Evolutionary conservation across 2,113 vertebrate genomes (phyloP).

Genomic region (Phrynosoma platyrhinos): DNA sequence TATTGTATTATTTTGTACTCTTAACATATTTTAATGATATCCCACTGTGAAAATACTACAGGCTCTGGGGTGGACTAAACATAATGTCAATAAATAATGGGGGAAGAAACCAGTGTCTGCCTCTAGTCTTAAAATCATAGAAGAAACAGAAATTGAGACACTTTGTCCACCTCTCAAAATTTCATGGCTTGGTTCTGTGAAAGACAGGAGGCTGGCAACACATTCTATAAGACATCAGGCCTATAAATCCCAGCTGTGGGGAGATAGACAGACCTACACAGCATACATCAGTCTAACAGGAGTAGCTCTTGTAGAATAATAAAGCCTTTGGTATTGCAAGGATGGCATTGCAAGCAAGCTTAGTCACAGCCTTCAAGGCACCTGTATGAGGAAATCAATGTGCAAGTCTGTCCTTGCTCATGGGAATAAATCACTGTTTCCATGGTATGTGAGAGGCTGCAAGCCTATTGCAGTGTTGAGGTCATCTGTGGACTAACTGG

Average conservation of each 20-base stretch:
- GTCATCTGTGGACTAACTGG: not conserved
- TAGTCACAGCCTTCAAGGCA: conserved; percentile 16
- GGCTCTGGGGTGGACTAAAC: not conserved
- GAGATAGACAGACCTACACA: not conserved
- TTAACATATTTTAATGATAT: too few relatives aligned
- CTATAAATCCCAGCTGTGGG: not conserved
- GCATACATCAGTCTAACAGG: conserved; percentile 15
- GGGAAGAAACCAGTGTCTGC: too few relatives aligned
- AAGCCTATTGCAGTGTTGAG: not conserved
- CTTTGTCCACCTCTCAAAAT: not conserved
- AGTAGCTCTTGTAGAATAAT: conserved; percentile 16
- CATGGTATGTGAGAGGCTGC: not conserved
- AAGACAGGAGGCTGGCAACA: not conserved
- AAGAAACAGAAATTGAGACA: not conserved
- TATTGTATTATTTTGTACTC: not conserved
- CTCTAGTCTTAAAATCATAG: not conserved
- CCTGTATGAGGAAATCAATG: conserved; percentile 29
- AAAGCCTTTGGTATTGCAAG: conserved; percentile 16
- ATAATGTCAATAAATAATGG: not conserved
- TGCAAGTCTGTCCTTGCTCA: not conserved
- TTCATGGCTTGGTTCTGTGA: not conserved
- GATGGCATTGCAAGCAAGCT: not conserved
- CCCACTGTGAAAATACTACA: not conserved
- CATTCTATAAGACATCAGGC: not conserved
- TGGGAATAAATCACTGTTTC: conserved; percentile 20